These are phyloP conservation scores for Galemys pyrenaicus DNA, from an alignment of 2,113 vertebrate genomes.

Conservation along the genomic window DNA sequence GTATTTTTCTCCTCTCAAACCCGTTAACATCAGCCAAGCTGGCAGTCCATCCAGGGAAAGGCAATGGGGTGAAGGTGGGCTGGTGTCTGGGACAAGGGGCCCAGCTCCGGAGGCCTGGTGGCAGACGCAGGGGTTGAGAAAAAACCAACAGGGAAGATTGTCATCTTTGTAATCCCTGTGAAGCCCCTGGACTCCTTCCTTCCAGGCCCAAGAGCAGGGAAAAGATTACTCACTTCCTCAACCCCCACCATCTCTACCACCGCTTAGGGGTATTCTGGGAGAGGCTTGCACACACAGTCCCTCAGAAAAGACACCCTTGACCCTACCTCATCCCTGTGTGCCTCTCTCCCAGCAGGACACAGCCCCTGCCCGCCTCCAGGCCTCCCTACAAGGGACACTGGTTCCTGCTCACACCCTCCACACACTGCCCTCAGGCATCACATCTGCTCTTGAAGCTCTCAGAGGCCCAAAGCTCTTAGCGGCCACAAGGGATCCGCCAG, in stretches of 20 bases:
- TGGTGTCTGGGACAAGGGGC: not conserved
- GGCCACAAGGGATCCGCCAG: not conserved
- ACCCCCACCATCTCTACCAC: not conserved
- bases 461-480: not conserved
- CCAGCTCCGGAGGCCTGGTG: not conserved
- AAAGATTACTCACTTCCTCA: not conserved
- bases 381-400: not conserved
- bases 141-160: not conserved
- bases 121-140: not conserved
- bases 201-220: not conserved
- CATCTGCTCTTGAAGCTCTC: not conserved
- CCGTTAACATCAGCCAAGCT: not conserved
- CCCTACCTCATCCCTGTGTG: not conserved
- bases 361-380: not conserved
- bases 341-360: not conserved
- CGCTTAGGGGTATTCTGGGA: not conserved
- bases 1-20: constrained; percentile 36
- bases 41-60: not conserved
- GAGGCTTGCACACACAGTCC: not conserved
- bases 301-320: not conserved
- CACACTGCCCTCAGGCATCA: not conserved
- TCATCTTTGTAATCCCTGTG: constrained; percentile 2
- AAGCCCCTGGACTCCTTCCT: not conserved
- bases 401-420: not conserved
- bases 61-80: not conserved